Evolutionary conservation across 2,888 invertebrate species (phyloP), one percentile per base, ranked within the genome.

Genomic region (Allacma fusca): DNA sequence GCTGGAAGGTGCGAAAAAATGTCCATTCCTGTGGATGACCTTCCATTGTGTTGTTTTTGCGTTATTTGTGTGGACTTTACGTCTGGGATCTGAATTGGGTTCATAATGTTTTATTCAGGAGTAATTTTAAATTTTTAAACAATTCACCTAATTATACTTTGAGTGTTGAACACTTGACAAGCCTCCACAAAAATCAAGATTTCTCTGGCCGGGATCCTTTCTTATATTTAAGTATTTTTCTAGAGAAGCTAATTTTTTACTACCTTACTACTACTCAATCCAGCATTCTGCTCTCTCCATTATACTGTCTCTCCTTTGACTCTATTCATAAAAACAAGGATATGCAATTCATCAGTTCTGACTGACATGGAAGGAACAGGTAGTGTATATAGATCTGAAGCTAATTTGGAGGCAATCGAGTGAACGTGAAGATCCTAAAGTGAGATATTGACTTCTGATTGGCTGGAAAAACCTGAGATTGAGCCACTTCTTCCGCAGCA

Each of bases 1-100:
- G 7, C 23, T 59, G 5, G 9, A n/a, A n/a, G 7, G 19, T 7
- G 4, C 19, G 19, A n/a, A n/a, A n/a, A 24, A 76, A 50, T 70
- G 71, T 70, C 2, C 69, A 69, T 40, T 70, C 5, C 24, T 68
- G 24, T 76, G 67, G 68, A 43, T 59, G 24, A 40, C 76, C 26
- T 76, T 76, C 65, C 76, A 76, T n/a, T 21, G 64, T 44, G 29
- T 76, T 64, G 76, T 76, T 28, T 69, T 76, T 43, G 24, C 71
- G 62, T 76, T 34, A 43, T 76, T 76, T 64, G 71, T 76, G 40
- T 76, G 76, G 76, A 76, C 76, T 71, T 40, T 76, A 40, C 70
- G 76, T 5, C 70, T 70, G 23, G 76, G 76, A 16, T 70, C 71
- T 62, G 70, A 76, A 64, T 76, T 76, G 29, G 64, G 73, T 12